phyloP scores from a whole-genome alignment of 1,140 invertebrate genomes.

The Mizuhopecten yessoensis region DNA sequence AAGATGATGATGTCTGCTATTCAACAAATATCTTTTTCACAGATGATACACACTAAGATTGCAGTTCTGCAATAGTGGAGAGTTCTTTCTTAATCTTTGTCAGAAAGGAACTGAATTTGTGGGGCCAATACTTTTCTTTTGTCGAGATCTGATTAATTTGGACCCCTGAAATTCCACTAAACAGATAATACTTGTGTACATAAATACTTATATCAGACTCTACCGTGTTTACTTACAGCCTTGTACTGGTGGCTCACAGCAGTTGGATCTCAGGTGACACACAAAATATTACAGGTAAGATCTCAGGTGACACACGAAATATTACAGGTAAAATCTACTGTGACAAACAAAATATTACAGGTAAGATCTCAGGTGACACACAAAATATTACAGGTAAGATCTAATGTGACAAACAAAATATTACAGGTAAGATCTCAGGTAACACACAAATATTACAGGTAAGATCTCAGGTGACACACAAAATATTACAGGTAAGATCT shows the following conservation, averaged over 20 bases:
- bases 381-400: not conserved
- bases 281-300: constrained; percentile 5
- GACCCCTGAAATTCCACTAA: too few relatives aligned
- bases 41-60: too few relatives aligned
- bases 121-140: too few relatives aligned
- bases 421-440: not conserved
- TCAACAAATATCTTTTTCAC: too few relatives aligned
- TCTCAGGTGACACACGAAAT: not conserved
- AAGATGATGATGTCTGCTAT: too few relatives aligned
- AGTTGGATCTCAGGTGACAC: not conserved
- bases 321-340: not conserved
- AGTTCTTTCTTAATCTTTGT: too few relatives aligned
- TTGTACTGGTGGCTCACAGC: constrained; percentile 26
- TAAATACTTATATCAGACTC: too few relatives aligned
- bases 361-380: not conserved
- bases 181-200: too few relatives aligned
- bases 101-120: too few relatives aligned
- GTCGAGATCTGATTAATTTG: too few relatives aligned
- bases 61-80: too few relatives aligned
- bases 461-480: not conserved
- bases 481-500: too few relatives aligned
- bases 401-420: not conserved
- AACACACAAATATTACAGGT: not conserved
- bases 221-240: not conserved
- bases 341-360: not conserved